These are phyloP conservation scores for Drosophila nr. perissopoda DNA, from an alignment of 2,888 invertebrate species.

Conservation along the genomic window DNA sequence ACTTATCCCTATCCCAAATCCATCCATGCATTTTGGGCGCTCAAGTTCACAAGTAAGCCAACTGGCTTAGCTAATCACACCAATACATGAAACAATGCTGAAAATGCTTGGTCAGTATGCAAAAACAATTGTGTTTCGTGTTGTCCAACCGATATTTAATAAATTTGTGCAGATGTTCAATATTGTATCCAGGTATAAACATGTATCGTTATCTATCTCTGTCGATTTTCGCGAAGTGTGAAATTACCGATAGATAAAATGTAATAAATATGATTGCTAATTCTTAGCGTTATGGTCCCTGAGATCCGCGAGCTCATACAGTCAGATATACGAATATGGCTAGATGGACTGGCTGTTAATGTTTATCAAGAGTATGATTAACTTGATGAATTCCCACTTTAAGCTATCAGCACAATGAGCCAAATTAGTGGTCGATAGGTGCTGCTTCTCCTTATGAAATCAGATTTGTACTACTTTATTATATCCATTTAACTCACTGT, in stretches of 20 bases:
- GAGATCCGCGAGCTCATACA: neutral
- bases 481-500: neutral
- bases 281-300: neutral
- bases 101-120: neutral
- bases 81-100: neutral
- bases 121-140: neutral
- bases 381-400: neutral
- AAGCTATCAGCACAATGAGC: neutral
- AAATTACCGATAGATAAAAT: neutral
- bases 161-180: neutral
- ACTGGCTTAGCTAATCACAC: neutral
- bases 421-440: neutral
- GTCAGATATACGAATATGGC: neutral
- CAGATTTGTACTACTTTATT: neutral
- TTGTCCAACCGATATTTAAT: neutral
- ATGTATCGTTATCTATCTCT: neutral
- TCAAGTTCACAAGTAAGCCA: neutral
- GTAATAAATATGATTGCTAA: neutral
- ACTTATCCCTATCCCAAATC: neutral
- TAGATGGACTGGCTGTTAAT: neutral
- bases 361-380: neutral
- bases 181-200: neutral
- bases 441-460: neutral
- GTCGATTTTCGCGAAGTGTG: neutral
- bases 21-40: too few species aligned